Evolutionary conservation across 1,140 invertebrate genomes (phyloP), one percentile per base, ranked within the genome.

Genomic region (Ganaspis sp.): DNA sequence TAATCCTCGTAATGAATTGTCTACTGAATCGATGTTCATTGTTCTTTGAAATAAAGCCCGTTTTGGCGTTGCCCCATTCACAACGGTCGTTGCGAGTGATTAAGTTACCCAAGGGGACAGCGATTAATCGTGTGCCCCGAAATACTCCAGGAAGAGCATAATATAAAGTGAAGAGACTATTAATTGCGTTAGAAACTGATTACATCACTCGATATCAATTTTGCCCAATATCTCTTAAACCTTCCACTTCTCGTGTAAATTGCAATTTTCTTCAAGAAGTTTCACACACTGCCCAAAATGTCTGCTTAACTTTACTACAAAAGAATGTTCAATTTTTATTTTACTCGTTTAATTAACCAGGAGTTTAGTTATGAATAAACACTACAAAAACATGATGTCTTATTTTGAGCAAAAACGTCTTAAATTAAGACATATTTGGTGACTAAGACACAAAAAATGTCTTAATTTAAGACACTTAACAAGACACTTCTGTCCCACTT

Each of bases 71-170:
- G 45, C 40, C 70, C 74, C 71, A 71, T 76, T 76, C 29, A 42
- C 40, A 72, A 58, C 74, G 70, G 69, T 77, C 78, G 75, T 79
- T 76, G 72, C 74, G 70, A 70, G 42, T 73, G 75, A 77, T 77
- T 76, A 77, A 77, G 70, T 79, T 73, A 77, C 58, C 75, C 75
- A 15, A 53, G 75, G 74, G 40, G 23, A 21, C 58, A 69, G 74
- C 70, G 38, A 70, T 58, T 29, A 45, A 53, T 72, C 72, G 70
- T 69, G 76, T 58, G 26, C 70, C 49, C 29, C 19, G 54, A 23
- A 26, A 11, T 69, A 69, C 23, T 11, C 29, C n/a, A 69, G 34
- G 77, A 21, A 64, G 69, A 78, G 75, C 75, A 45, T 71, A 64
- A 73, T 58, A 72, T 38, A 72, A 79, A 58, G 73, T 77, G 54